Evolutionary conservation across 1,140 invertebrate species (phyloP).

Genomic region (Venustaconcha ellipsiformis): DNA sequence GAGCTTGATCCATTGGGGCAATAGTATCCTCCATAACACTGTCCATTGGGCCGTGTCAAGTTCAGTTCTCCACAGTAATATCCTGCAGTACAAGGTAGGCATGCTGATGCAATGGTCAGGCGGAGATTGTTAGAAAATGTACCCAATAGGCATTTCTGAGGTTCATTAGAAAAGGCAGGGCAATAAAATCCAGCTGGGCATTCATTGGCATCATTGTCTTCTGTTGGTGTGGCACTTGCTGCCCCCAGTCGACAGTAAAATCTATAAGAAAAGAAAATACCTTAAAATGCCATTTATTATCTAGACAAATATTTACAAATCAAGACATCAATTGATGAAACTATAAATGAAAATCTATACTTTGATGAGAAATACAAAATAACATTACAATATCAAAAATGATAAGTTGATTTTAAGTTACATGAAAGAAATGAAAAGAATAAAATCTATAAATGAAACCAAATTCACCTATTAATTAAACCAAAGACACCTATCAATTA

Average conservation of each 20-base stretch:
- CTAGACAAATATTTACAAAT: background rate
- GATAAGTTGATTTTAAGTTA: no score
- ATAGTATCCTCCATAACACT: conserved; percentile 57
- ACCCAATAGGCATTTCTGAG: conserved; percentile 60
- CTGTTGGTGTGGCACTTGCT: conserved; percentile 53
- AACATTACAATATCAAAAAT: no score
- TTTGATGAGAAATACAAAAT: no score
- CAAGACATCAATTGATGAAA: no score
- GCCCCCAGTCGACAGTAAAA: conserved; percentile 61
- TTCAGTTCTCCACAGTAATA: conserved; percentile 53
- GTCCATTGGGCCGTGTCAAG: conserved; percentile 46
- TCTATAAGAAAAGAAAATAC: conserved; percentile 33
- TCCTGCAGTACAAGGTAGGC: conserved; percentile 60
- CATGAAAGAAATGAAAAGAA: no score
- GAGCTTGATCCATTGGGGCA: conserved; percentile 46
- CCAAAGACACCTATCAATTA: no score
- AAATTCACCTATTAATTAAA: no score
- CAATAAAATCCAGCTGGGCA: conserved; percentile 63
- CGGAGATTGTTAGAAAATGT: conserved; percentile 52
- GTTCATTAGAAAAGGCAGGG: conserved; percentile 50
- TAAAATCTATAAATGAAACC: no score
- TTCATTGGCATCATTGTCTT: conserved; percentile 56
- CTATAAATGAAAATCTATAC: no score
- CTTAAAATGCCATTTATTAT: background rate
- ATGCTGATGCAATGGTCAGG: conserved; percentile 43